phyloP scores from a whole-genome alignment of 1,140 invertebrate species.

The Drosophila nigromelanica region DNA sequence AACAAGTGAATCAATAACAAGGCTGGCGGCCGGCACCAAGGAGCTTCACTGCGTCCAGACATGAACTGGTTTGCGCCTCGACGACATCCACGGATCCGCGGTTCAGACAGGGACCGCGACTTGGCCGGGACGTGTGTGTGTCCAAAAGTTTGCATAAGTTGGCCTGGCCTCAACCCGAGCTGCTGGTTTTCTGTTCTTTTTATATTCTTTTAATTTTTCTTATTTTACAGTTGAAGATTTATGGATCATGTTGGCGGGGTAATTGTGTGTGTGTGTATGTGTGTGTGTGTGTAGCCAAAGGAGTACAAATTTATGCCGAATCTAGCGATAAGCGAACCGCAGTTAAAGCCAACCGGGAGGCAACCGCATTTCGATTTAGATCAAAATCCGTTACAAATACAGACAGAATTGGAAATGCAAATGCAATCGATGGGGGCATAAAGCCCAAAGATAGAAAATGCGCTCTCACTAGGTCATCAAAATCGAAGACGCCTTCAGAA shows the following conservation, averaged over 20 bases:
- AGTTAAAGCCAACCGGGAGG: conserved; percentile 16
- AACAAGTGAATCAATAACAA: conserved; percentile 52
- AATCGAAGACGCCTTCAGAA: conserved; percentile 51
- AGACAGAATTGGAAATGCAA: conserved; percentile 43
- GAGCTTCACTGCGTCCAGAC: neutral
- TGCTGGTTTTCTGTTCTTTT: conserved; percentile 32
- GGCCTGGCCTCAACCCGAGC: conserved; percentile 25
- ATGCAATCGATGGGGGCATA: conserved; percentile 4
- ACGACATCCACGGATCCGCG: conserved; percentile 37
- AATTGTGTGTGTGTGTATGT: conserved; percentile 72
- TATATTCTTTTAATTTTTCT: conserved; percentile 18
- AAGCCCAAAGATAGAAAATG: neutral
- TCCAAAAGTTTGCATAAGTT: conserved; percentile 68
- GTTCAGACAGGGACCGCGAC: conserved; percentile 16
- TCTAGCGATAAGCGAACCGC: conserved; percentile 11
- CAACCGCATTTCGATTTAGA: conserved; percentile 42
- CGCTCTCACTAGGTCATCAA: conserved; percentile 43
- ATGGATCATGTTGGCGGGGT: conserved; percentile 68
- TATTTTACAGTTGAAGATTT: conserved; percentile 76
- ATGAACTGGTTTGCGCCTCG: conserved; percentile 41
- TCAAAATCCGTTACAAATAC: conserved; percentile 57
- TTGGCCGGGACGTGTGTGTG: conserved; percentile 54
- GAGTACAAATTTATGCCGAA: conserved; percentile 36
- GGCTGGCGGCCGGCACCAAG: neutral
- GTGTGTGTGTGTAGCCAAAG: conserved; percentile 46